Evolutionary conservation across 2,888 invertebrate species (phyloP), one percentile per base, ranked within the genome.

Genomic region (Ypsolopha sequella): DNA sequence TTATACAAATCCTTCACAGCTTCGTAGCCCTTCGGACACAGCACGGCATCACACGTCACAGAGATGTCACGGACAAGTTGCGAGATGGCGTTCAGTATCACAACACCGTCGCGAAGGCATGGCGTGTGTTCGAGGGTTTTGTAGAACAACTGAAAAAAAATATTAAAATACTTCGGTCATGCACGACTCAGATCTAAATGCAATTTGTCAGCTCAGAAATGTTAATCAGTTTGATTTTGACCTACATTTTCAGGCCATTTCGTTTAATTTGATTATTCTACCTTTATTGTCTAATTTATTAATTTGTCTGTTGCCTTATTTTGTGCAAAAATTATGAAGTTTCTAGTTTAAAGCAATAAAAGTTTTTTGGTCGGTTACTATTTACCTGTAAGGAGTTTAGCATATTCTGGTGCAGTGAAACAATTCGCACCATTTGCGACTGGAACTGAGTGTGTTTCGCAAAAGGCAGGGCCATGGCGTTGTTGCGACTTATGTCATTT

Each of bases 391-490:
- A 55, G 0, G 81, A 66, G 50, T 80, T 78, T 59, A 79, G 61
- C 11, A 76, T 41, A 55, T 70, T 73, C 58, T 76, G 76, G 36
- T 82, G 77, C 57, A 82, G 60, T 6, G 78, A 65, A 10, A 69
- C 68, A 43, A 75, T 58, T 43, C 82, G 64, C 48, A 68, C 58
- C 66, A 76, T 66, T 60, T 77, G 78, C 51, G 82, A 63, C 55
- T 79, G 84, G 55, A 72, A 70, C 56, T 77, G 77, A 24, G 85
- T 84, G 66, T 78, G 74, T 35, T 68, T 66, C 13, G 77, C 84
- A 58, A 71, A 74, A 54, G 76, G 68, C 48, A 75, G 60, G 53
- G 73, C 50, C 57, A 63, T 44, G 60, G 58, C 51, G 66, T 64
- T 66, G 64, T 79, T 55, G 51, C 84, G 78, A 52, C 68, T 68